These are phyloP conservation scores for Dione juno DNA, from an alignment of 2,888 invertebrate genomes.

Conservation along the genomic window DNA sequence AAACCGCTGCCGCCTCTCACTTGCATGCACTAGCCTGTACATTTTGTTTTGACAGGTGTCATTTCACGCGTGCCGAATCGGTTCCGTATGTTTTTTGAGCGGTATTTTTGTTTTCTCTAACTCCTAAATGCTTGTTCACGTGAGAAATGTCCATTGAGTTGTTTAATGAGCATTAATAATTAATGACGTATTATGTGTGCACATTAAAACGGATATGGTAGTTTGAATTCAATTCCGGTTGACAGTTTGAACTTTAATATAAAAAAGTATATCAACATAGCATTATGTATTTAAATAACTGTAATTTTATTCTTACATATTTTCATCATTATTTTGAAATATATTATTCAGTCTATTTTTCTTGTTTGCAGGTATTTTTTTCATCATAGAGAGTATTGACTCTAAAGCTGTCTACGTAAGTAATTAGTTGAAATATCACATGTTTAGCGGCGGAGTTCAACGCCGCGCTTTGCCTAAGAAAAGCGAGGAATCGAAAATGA, in stretches of 20 bases:
- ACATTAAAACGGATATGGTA: background rate
- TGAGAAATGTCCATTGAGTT: slow-evolving; percentile 10
- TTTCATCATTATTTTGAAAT: too few species aligned
- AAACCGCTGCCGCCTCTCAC: slow-evolving; percentile 14
- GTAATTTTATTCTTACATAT: too few species aligned
- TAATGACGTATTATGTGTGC: background rate
- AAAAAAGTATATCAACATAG: too few species aligned
- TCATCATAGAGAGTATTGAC: background rate
- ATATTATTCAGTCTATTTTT: background rate
- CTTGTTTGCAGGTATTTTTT: background rate
- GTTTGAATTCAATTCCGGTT: background rate
- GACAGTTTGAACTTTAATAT: too few species aligned
- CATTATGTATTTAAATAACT: too few species aligned
- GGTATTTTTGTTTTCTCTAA: slow-evolving; percentile 39
- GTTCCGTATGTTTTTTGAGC: slow-evolving; percentile 47
- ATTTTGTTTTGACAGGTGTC: slow-evolving; percentile 68
- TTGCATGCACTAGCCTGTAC: slow-evolving; percentile 3
- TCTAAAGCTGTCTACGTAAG: background rate
- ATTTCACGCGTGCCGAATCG: slow-evolving; percentile 55
- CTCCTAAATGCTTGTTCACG: slow-evolving; percentile 29
- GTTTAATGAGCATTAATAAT: slow-evolving; percentile 18
- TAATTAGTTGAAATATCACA: background rate
- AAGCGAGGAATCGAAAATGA: background rate
- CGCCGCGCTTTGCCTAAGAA: background rate
- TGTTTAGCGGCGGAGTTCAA: background rate